Evolutionary conservation across 2,888 invertebrate species (phyloP).

Genomic region (Leucophora obtusa): DNA sequence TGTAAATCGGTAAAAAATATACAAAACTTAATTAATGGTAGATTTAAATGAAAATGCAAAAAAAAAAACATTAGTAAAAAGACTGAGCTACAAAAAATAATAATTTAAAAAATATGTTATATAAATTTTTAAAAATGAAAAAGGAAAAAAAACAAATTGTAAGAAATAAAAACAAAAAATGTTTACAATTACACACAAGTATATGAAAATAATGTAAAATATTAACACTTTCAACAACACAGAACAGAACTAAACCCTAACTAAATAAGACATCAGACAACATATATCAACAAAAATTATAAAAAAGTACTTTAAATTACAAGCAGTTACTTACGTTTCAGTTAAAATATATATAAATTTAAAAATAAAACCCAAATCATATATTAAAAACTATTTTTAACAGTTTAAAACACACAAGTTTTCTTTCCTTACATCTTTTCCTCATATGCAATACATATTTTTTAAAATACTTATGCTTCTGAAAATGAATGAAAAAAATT

Average conservation of each 20-base stretch:
- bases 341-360: conserved; percentile 43
- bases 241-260: conserved; percentile 25
- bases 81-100: conserved; percentile 61
- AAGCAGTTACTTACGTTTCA: conserved; percentile 37
- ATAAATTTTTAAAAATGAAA: conserved; percentile 33
- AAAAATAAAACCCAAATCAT: conserved; percentile 13
- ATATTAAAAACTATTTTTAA: conserved; percentile 40
- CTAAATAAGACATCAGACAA: not conserved
- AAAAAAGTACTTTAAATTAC: conserved; percentile 25
- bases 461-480: conserved; percentile 50
- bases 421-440: conserved; percentile 36
- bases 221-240: conserved; percentile 29
- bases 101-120: conserved; percentile 43
- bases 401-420: conserved; percentile 17
- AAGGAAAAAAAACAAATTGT: conserved; percentile 40
- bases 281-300: not conserved
- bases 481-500: conserved; percentile 30
- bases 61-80: conserved; percentile 61
- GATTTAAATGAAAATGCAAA: conserved; percentile 52
- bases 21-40: conserved; percentile 57
- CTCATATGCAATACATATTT: conserved; percentile 24
- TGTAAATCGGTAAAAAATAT: conserved; percentile 45
- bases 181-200: conserved; percentile 35
- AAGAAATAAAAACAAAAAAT: conserved; percentile 46
- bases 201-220: conserved; percentile 36